Percentiles rank a stretch among this genome's conserved stretches.
These are phyloP conservation scores for Calidris pygmaea DNA, from an alignment of 2,113 vertebrate species.

Conservation along the genomic window DNA sequence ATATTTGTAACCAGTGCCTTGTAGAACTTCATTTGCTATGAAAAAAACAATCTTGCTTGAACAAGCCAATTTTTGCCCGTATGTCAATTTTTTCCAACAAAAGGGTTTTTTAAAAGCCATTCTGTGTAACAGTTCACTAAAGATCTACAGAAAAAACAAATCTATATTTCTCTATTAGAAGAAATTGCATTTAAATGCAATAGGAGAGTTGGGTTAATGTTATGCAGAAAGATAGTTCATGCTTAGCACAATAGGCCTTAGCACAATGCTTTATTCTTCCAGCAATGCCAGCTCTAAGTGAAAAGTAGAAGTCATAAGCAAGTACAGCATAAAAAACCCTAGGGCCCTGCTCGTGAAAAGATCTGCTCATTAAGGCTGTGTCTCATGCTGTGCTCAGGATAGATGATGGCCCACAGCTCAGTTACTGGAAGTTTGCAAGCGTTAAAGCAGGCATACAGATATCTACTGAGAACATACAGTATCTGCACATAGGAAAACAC, in stretches of 20 bases:
- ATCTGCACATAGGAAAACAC: conserved; percentile 50
- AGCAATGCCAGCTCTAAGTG: conserved; percentile 59
- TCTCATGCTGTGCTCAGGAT: conserved; percentile 66
- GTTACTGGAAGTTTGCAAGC: conserved; percentile 39
- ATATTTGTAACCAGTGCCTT: not conserved
- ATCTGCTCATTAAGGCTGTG: conserved; percentile 52
- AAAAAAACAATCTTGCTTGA: not conserved
- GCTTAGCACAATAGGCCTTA: conserved; percentile 64
- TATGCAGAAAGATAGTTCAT: conserved; percentile 69
- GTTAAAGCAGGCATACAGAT: conserved; percentile 49
- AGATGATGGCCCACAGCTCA: conserved; percentile 51
- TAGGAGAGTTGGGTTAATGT: conserved; percentile 54
- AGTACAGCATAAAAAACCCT: conserved; percentile 63
- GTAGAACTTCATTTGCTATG: not conserved
- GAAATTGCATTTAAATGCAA: conserved; percentile 55
- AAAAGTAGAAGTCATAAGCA: conserved; percentile 65
- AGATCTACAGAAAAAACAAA: not conserved
- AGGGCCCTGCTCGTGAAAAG: conserved; percentile 47
- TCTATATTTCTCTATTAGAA: conserved; percentile 7
- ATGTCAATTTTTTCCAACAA: not conserved
- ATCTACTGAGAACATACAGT: conserved; percentile 42
- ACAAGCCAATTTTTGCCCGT: not conserved
- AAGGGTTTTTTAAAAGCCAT: not conserved
- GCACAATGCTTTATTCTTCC: conserved; percentile 68
- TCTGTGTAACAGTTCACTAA: not conserved